phyloP scores from a whole-genome alignment of 2,113 vertebrate genomes.

The Datnioides undecimradiatus region DNA sequence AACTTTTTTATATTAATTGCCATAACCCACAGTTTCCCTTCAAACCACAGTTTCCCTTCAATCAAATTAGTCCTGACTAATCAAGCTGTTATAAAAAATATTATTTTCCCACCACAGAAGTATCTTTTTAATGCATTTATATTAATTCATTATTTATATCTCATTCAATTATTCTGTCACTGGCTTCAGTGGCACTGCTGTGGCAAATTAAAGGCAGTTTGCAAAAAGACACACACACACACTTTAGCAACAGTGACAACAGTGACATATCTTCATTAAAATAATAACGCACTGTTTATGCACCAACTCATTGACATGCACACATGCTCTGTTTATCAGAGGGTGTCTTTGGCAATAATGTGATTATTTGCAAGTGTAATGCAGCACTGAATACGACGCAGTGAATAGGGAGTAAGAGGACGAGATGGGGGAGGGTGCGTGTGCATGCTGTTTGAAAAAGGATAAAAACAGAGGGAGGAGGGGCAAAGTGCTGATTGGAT shows the following conservation, averaged over 20 bases:
- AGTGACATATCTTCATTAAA: conserved; percentile 73
- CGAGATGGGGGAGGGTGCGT: background rate
- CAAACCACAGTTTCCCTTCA: conserved; percentile 19
- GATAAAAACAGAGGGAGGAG: conserved; percentile 6
- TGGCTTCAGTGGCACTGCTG: conserved; percentile 44
- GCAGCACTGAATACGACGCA: conserved; percentile 32
- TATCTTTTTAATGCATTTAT: conserved; percentile 64
- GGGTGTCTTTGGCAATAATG: conserved; percentile 63
- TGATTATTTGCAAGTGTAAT: conserved; percentile 79
- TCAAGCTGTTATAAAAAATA: conserved; percentile 39
- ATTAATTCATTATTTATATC: conserved; percentile 67
- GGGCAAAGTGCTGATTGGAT: conserved; percentile 59
- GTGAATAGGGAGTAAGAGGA: conserved; percentile 11
- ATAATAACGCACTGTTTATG: conserved; percentile 69
- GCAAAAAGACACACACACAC: conserved; percentile 34
- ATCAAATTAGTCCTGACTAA: conserved; percentile 57
- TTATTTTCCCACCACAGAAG: conserved; percentile 29
- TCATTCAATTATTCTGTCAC: conserved; percentile 62
- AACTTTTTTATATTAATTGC: conserved; percentile 45
- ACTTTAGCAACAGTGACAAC: conserved; percentile 26
- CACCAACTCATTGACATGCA: conserved; percentile 54
- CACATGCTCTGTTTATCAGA: conserved; percentile 60
- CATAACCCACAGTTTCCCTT: conserved; percentile 17
- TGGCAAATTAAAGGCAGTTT: conserved; percentile 64
- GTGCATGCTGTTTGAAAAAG: conserved; percentile 20